Base-by-base conservation (phyloP, 2,797 vertebrate species). In the Melopsittacus undulatus region DNA sequence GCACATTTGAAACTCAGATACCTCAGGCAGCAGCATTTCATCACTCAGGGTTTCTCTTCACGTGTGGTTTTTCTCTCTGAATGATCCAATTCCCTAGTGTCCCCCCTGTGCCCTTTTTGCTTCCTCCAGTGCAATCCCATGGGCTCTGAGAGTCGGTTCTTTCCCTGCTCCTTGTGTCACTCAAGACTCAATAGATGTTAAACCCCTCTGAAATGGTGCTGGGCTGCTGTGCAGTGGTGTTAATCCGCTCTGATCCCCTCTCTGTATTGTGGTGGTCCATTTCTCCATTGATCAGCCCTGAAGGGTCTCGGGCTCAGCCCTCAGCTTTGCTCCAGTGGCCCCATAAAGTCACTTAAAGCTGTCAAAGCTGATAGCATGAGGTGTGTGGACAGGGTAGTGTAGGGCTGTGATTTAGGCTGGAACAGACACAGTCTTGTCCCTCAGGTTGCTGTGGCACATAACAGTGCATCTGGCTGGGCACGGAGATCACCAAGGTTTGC, bases 341-440 rank as follows among this genome's bases (percentile, higher is more conserved):
- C 26, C 29, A 7, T 27, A 15, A 78, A 36, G 30, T 52, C 69
- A 29, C 20, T 48, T 34, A 16, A 32, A 43, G 30, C 29, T 66
- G 11, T 16, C 15, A 8, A 34, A 52, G 34, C 62, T 78, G 56
- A 23, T n/a, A 23, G 63, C 15, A 11, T 5, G 7, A 38, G 9
- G 18, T 56, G 43, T 10, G 38, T 45, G 77, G 56, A 32, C 34
- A 30, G 26, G 16, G 23, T 80, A 66, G 2, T 74, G 83, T 63
- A 42, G 36, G 9, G 29, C 59, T 78, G 38, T 11, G 77, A 10
- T 67, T 67, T 61, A 67, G 59, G 36, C 40, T 81, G 57, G 46
- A 38, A 38, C 81, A 62, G 51, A 23, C 18, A 10, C 0, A 0
- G 3, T 30, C 29, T 38, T 36, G 12, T 59, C 64, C 27, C 40